Percentiles rank a stretch among this genome's conserved stretches.
phyloP scores from a whole-genome alignment of 2,888 invertebrate genomes.

The Volucella bombylans region DNA sequence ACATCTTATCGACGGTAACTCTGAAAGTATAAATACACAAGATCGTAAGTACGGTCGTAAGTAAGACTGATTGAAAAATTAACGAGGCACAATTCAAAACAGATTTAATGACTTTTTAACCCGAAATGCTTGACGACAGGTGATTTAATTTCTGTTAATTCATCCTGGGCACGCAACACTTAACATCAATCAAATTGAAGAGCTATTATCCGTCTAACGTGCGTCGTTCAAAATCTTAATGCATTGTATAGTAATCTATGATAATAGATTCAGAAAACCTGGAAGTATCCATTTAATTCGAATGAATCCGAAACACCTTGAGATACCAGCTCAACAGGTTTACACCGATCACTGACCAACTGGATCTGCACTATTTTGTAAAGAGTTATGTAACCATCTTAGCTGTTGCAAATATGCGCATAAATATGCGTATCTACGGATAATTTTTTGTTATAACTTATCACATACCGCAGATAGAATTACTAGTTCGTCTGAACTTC shows the following conservation, averaged over 20 bases:
- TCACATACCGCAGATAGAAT: conserved; percentile 54
- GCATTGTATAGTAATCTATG: not conserved
- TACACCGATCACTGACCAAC: conserved; percentile 15
- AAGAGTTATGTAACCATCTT: conserved; percentile 39
- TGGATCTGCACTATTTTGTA: not conserved
- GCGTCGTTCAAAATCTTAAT: not conserved
- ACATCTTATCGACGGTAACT: conserved; percentile 27
- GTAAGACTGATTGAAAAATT: not conserved
- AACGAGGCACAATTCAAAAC: not conserved
- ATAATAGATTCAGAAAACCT: not conserved
- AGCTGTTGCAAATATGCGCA: conserved; percentile 13
- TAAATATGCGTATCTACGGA: not conserved
- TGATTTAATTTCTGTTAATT: not conserved
- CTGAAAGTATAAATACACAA: conserved; percentile 34
- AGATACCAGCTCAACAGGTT: conserved; percentile 50
- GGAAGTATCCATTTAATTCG: conserved; percentile 1
- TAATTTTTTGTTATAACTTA: not conserved
- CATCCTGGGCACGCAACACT: conserved; percentile 3
- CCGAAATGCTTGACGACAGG: not conserved
- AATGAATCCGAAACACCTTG: conserved; percentile 31
- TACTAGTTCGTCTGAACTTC: conserved; percentile 8
- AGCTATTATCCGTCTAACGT: not conserved
- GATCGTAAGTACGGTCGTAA: not conserved
- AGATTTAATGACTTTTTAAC: conserved; percentile 7
- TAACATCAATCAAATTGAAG: not conserved